phyloP scores from a whole-genome alignment of 2,113 vertebrate genomes.

The Struthidea cinerea region DNA sequence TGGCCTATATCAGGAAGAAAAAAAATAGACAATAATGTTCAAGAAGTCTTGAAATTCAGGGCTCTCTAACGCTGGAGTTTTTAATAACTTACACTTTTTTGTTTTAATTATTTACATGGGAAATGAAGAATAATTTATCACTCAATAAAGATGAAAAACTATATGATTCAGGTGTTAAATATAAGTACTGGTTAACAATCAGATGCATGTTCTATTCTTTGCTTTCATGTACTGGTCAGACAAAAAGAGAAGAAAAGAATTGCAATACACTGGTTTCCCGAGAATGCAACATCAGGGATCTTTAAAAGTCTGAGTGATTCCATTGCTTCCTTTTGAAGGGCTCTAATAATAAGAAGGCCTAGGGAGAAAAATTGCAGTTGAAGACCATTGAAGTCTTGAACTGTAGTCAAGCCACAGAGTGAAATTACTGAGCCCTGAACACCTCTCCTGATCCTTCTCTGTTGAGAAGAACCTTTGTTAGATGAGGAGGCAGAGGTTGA shows the following conservation, averaged over 20 bases:
- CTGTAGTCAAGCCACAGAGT: slow-evolving; percentile 46
- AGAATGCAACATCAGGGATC: slow-evolving; percentile 16
- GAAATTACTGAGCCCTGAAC: slow-evolving; percentile 45
- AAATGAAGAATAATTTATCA: not conserved
- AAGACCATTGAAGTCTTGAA: slow-evolving; percentile 60
- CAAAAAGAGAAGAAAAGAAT: slow-evolving; percentile 54
- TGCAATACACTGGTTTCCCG: slow-evolving; percentile 29
- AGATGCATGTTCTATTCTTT: slow-evolving; percentile 37
- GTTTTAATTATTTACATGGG: not conserved
- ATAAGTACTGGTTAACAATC: slow-evolving; percentile 36
- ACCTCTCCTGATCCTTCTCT: slow-evolving; percentile 47
- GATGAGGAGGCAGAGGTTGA: slow-evolving; percentile 47
- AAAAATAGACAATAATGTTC: not conserved
- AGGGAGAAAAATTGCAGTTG: slow-evolving; percentile 44
- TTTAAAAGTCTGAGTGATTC: slow-evolving; percentile 17
- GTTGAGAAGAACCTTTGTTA: slow-evolving; percentile 55
- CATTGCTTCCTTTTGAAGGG: slow-evolving; percentile 32
- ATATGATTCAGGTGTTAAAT: not conserved
- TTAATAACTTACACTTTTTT: not conserved
- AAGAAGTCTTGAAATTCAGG: not conserved
- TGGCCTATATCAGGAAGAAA: not conserved
- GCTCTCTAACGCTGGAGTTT: not conserved
- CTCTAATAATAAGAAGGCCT: slow-evolving; percentile 36
- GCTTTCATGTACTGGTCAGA: slow-evolving; percentile 52
- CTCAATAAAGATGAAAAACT: not conserved